These are phyloP conservation scores for Acrocephalus scirpaceus DNA, from an alignment of 2,797 vertebrate species.

Conservation along the genomic window DNA sequence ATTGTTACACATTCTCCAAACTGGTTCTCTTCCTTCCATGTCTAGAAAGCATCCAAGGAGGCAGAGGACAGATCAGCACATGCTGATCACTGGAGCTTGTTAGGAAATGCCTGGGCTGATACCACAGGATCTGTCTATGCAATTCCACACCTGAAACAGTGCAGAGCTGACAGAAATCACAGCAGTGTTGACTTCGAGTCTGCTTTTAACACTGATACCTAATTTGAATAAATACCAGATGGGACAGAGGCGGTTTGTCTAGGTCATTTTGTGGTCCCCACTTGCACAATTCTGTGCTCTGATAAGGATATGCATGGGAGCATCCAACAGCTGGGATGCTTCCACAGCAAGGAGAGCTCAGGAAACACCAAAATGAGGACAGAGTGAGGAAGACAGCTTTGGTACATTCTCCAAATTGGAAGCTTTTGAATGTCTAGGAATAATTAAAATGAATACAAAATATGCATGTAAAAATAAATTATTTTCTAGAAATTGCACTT, in stretches of 20 bases:
- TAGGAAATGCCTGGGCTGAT: not conserved
- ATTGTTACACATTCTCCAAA: not conserved
- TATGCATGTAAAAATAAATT: not conserved
- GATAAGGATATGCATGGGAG: not conserved
- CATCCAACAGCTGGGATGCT: not conserved
- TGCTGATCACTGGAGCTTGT: not conserved
- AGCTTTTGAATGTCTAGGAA: not conserved
- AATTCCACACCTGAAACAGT: fast-evolving
- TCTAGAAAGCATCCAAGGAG: not conserved
- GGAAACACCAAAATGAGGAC: not conserved
- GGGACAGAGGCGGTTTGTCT: not conserved
- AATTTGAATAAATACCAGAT: not conserved
- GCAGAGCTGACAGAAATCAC: not conserved
- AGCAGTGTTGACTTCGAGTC: not conserved
- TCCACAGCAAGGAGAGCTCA: not conserved
- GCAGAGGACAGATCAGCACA: not conserved
- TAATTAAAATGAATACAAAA: not conserved
- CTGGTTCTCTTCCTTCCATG: not conserved
- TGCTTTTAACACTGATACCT: not conserved
- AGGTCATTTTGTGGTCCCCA: not conserved
- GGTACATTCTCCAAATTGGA: too few relatives aligned
- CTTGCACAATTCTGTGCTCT: not conserved
- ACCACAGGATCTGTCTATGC: not conserved
- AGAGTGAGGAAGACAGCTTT: not conserved
- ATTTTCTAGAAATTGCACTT: not conserved